phyloP scores from a whole-genome alignment of 2,888 invertebrate genomes.

The Amorpha juglandis region DNA sequence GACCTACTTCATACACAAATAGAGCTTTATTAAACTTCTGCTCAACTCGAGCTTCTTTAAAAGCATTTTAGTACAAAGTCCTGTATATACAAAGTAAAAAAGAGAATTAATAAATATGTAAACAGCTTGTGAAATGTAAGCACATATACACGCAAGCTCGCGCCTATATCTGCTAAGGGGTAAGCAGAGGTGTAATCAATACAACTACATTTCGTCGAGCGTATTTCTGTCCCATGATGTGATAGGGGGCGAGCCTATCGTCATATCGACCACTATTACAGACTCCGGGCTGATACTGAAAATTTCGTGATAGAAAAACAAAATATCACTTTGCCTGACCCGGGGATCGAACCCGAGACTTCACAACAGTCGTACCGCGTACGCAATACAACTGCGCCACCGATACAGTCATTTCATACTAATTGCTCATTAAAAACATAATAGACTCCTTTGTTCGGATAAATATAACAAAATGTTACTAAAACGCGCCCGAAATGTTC shows the following conservation, averaged over 20 bases:
- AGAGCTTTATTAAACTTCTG: constrained; percentile 10
- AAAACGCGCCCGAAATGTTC: background rate
- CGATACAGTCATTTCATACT: background rate
- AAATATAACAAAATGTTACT: background rate
- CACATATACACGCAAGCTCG: background rate
- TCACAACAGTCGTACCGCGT: too few species aligned
- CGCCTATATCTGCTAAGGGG: too few species aligned
- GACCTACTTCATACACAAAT: background rate
- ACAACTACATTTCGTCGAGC: too few species aligned
- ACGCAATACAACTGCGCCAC: too few species aligned
- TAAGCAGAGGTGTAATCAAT: too few species aligned
- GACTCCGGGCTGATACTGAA: too few species aligned
- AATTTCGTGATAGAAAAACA: too few species aligned
- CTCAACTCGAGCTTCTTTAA: constrained; percentile 10
- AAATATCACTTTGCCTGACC: too few species aligned
- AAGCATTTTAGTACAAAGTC: constrained; percentile 11
- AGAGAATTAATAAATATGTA: constrained; percentile 7
- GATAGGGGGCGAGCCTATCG: too few species aligned
- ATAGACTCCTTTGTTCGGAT: background rate
- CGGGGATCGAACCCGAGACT: too few species aligned
- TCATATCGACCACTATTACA: too few species aligned
- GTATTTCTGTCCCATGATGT: too few species aligned
- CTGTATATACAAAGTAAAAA: background rate
- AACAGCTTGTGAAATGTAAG: background rate
- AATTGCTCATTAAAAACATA: background rate